Evolutionary conservation across 1,140 invertebrate genomes (phyloP).

Genomic region (Agraylea sexmaculata): DNA sequence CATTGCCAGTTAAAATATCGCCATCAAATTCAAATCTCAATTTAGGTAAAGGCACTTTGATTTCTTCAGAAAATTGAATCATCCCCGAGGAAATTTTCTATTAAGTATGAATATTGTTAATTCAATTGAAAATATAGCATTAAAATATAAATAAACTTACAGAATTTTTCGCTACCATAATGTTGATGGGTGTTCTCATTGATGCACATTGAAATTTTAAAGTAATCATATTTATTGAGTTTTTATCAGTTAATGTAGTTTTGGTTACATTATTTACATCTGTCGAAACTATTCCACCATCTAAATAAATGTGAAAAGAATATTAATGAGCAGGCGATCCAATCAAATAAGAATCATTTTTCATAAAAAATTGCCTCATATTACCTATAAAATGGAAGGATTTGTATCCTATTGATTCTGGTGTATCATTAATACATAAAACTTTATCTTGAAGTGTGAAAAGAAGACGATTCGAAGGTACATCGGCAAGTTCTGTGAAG

Average conservation of each 20-base stretch:
- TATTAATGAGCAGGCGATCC: too few species aligned
- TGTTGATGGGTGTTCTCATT: slow-evolving; percentile 17
- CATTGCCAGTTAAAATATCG: slow-evolving; percentile 16
- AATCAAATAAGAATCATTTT: too few species aligned
- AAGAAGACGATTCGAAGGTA: slow-evolving; percentile 13
- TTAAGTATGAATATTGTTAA: too few species aligned
- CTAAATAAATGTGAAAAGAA: too few species aligned
- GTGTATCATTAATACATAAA: slow-evolving; percentile 17
- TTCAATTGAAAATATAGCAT: background rate
- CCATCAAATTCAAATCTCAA: slow-evolving; percentile 22
- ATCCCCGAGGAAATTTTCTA: slow-evolving; percentile 20
- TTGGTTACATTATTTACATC: too few species aligned
- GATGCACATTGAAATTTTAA: too few species aligned
- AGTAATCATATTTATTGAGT: too few species aligned
- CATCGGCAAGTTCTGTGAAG: slow-evolving; percentile 16
- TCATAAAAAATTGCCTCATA: too few species aligned
- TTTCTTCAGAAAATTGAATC: slow-evolving; percentile 20
- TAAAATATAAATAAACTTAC: slow-evolving; percentile 8
- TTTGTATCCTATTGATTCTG: slow-evolving; percentile 17
- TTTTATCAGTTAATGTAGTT: too few species aligned
- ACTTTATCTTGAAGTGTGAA: slow-evolving; percentile 17
- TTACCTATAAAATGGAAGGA: slow-evolving; percentile 19
- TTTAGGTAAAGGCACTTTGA: slow-evolving; percentile 15
- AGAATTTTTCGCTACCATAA: slow-evolving; percentile 14
- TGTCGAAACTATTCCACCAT: too few species aligned